A percentile compares a stretch with the other conserved stretches of the same genome.
Evolutionary conservation across 1,140 invertebrate species (phyloP).

Genomic region (Potamilus streckersoni): DNA sequence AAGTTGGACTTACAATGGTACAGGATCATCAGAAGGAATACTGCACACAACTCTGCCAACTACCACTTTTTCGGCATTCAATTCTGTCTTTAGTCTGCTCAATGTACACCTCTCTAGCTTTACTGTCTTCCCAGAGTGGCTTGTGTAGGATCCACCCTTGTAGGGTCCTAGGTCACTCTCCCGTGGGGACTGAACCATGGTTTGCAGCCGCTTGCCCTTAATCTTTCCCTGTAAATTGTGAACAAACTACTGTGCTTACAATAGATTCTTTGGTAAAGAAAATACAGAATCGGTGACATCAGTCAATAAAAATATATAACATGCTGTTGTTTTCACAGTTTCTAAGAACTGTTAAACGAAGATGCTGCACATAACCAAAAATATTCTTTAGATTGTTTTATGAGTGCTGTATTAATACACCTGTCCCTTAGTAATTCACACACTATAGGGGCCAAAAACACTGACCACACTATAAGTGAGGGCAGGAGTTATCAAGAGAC

Average conservation of each 20-base stretch:
- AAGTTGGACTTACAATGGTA: conserved; percentile 79
- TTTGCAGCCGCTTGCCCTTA: conserved; percentile 72
- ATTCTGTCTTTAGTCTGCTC: conserved; percentile 71
- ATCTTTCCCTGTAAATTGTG: conserved; percentile 55
- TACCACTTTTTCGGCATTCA: conserved; percentile 78
- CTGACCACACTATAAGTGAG: too few relatives aligned
- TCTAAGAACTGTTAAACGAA: too few relatives aligned
- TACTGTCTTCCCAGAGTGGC: conserved; percentile 68
- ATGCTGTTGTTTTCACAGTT: too few relatives aligned
- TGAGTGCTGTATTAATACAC: too few relatives aligned
- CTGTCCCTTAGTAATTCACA: too few relatives aligned
- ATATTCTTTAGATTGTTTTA: too few relatives aligned
- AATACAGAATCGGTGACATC: too few relatives aligned
- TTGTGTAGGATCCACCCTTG: conserved; percentile 72
- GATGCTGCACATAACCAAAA: too few relatives aligned
- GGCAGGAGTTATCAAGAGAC: too few relatives aligned
- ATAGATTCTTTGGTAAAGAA: too few relatives aligned
- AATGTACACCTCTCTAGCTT: conserved; percentile 71
- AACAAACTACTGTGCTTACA: not conserved
- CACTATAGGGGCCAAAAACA: too few relatives aligned
- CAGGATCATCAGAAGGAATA: conserved; percentile 78
- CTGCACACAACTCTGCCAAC: conserved; percentile 84
- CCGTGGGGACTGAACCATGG: conserved; percentile 41
- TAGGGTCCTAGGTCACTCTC: conserved; percentile 73
- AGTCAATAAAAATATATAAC: too few relatives aligned